Base-by-base conservation (phyloP, 2,797 vertebrate genomes). In the Gouania willdenowi region DNA sequence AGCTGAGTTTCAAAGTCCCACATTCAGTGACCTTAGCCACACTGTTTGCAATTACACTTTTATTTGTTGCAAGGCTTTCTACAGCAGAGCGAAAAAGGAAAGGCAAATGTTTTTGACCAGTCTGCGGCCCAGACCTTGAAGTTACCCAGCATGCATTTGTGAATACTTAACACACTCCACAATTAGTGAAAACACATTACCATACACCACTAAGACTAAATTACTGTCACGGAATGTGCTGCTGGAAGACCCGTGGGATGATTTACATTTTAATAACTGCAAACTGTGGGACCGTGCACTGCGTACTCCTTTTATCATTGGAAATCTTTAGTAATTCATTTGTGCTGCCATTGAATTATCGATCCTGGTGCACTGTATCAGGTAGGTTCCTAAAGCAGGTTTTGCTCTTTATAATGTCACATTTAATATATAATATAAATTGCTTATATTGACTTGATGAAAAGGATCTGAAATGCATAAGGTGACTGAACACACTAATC, bases 11-110 rank as follows among this genome's bases (percentile, higher is more conserved):
- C 25, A 62, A 65, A 65, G 26, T 15, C 37, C 5, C 28, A 30
- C 24, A 54, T 32, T 49, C 30, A 9, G 16, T 56, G 60, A 73
- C 62, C 65, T 66, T 37, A 49, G 34, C 46, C 27, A 39, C 27
- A 35, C 59, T 41, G 55, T 61, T 53, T 23, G 48, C 41, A 71
- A 65, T 61, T 57, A 41, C 35, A 32, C 13, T 36, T 64, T 13
- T 35, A 36, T 42, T 48, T 66, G 37, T 41, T 64, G 41, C 30
- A 30, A 68, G 39, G 37, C 36, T 23, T 59, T 47, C 30, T 28
- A 56, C 15, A 11, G 28, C 38, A 31, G 26, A 13, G 8, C 13
- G 33, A 13, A 51, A 29, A 2, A 2, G 22, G n/a, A 37, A 7
- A 26, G 37, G 23, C 26, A 8, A 55, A 50, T 43, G 20, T 33